These are phyloP conservation scores for Spea bombifrons DNA, from an alignment of 2,113 vertebrate species.

Conservation along the genomic window DNA sequence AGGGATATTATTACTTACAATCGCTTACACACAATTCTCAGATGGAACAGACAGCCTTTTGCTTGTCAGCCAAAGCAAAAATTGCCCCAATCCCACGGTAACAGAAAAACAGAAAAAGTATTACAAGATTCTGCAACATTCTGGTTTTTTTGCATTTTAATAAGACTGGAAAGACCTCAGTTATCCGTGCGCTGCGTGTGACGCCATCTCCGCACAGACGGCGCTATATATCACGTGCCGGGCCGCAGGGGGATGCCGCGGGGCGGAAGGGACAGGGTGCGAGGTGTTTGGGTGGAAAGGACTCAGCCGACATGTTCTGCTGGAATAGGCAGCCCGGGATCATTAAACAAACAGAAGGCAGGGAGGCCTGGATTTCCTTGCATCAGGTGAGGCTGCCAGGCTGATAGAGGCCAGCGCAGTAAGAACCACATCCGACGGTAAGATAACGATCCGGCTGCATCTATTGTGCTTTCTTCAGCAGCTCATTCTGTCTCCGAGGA, in stretches of 20 bases:
- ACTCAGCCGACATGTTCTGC: no score
- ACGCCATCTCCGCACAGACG: no score
- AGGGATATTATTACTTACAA: constrained; percentile 28
- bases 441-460: constrained; percentile 26
- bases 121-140: no score
- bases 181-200: no score
- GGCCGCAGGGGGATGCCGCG: no score
- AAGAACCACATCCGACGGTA: constrained; percentile 26
- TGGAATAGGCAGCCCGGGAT: neutral
- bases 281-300: no score
- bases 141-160: no score
- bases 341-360: constrained; percentile 23
- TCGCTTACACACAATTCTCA: constrained; percentile 12
- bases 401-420: constrained; percentile 23
- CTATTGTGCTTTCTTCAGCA: constrained; percentile 35
- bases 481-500: constrained; percentile 22
- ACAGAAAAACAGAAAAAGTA: no score
- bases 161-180: no score
- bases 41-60: constrained; percentile 6
- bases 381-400: constrained; percentile 2
- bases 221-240: no score
- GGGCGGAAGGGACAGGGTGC: no score
- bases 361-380: constrained; percentile 2
- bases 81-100: neutral
- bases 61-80: neutral